Evolutionary conservation across 2,113 vertebrate species (phyloP).

Genomic region (Eublepharis macularius): DNA sequence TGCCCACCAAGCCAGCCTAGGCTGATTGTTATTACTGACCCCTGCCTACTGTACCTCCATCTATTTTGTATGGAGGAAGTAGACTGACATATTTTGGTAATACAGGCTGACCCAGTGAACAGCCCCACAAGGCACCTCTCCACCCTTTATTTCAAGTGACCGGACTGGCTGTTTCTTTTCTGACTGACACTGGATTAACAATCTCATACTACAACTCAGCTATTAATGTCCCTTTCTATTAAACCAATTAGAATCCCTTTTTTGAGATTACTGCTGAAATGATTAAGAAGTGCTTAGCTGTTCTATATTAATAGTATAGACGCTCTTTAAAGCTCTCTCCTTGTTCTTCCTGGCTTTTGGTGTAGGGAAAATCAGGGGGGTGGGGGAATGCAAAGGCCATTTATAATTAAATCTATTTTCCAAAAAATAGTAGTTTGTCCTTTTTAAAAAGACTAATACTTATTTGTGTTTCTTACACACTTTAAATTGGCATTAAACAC

Average conservation of each 20-base stretch:
- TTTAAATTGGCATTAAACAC: too few species aligned
- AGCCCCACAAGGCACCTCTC: not conserved
- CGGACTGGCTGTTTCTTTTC: slow-evolving; percentile 7
- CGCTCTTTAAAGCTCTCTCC: slow-evolving; percentile 2
- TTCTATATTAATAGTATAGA: slow-evolving; percentile 46
- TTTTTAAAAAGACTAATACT: slow-evolving; percentile 10
- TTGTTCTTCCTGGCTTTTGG: slow-evolving; percentile 37
- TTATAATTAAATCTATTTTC: slow-evolving; percentile 78
- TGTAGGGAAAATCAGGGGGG: slow-evolving; percentile 45
- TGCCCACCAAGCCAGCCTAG: not conserved
- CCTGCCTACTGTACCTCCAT: not conserved
- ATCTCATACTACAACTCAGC: not conserved
- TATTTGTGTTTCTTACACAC: not conserved
- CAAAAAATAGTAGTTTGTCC: not conserved
- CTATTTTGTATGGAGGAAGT: not conserved
- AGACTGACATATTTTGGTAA: not conserved
- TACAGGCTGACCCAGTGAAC: not conserved
- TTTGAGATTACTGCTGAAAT: slow-evolving; percentile 26
- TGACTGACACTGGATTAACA: slow-evolving; percentile 12
- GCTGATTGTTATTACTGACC: not conserved
- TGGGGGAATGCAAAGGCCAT: slow-evolving; percentile 46
- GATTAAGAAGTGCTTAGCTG: slow-evolving; percentile 46
- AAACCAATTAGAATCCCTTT: slow-evolving; percentile 28
- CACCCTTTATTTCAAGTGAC: slow-evolving; percentile 46
- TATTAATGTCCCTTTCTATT: slow-evolving; percentile 16